A percentile compares a stretch with the other conserved stretches of the same genome.
Conservation (phyloP, 1,140 invertebrate species). For the Diabrotica virgifera region DNA sequence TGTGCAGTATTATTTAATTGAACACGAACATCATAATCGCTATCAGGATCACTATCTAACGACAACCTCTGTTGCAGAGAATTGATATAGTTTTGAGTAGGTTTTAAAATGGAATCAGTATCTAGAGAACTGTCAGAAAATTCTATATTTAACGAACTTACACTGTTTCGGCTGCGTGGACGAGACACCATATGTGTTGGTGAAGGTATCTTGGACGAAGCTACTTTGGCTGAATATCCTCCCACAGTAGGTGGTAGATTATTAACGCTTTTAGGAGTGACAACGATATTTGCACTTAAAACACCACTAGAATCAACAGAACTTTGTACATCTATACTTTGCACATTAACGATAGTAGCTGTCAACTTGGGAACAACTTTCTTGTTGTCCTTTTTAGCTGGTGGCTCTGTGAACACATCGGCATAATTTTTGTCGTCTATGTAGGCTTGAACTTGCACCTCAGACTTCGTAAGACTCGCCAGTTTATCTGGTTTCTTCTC, state of each 20-base stretch:
- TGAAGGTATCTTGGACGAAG: constrained; percentile 60
- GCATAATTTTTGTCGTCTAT: constrained; percentile 34
- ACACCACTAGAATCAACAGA: constrained; percentile 12
- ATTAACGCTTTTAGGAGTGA: constrained; percentile 47
- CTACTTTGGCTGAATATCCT: constrained; percentile 37
- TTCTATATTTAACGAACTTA: constrained; percentile 41
- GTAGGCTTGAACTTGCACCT: constrained; percentile 45
- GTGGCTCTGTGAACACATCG: constrained; percentile 22
- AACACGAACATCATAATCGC: constrained; percentile 40
- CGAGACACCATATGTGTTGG: constrained; percentile 55
- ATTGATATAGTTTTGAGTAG: constrained; percentile 65
- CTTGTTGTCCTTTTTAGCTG: constrained; percentile 8
- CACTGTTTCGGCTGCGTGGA: constrained; percentile 51
- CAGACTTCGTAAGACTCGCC: constrained; percentile 58
- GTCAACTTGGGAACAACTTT: constrained; percentile 31
- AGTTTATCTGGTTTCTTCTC: constrained; percentile 44
- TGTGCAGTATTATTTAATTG: constrained; percentile 45
- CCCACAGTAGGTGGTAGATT: constrained; percentile 39
- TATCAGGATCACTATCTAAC: constrained; percentile 45
- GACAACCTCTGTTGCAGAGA: constrained; percentile 58
- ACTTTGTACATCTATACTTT: constrained; percentile 35
- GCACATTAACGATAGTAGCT: constrained; percentile 38
- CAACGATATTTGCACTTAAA: constrained; percentile 29
- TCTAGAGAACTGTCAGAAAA: constrained; percentile 54
- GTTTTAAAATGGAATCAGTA: constrained; percentile 62